Percentiles rank a stretch among this genome's conserved stretches.
Conservation (phyloP, 2,113 vertebrate genomes). For the Bungarus multicinctus region DNA sequence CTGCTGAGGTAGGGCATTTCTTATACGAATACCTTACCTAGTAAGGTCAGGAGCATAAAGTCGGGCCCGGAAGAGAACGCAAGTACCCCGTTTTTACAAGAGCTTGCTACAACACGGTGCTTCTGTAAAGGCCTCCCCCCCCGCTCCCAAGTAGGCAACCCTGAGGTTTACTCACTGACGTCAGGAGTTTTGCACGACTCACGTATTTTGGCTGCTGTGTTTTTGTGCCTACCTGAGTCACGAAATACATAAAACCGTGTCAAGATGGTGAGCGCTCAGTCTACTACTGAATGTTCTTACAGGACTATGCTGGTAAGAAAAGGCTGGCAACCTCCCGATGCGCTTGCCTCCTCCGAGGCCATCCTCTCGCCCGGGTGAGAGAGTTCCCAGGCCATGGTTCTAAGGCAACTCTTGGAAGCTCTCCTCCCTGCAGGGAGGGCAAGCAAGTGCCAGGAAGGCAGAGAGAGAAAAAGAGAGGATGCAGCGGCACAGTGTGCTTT, state of each 20-base stretch:
- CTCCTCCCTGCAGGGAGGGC: not conserved
- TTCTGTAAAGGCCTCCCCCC: not conserved
- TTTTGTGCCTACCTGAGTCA: not conserved
- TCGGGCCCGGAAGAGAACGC: not conserved
- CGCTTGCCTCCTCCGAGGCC: too few species aligned
- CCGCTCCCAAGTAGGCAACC: not conserved
- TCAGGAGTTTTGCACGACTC: not conserved
- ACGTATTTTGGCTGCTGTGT: not conserved
- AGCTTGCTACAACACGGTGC: too few species aligned
- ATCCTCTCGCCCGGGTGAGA: constrained; percentile 13
- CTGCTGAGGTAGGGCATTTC: not conserved
- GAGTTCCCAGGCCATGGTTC: constrained; percentile 22
- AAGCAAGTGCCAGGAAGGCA: not conserved
- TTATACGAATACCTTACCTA: not conserved
- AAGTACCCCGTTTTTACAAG: not conserved
- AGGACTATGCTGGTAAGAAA: not conserved
- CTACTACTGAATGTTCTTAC: not conserved
- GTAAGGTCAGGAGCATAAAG: not conserved
- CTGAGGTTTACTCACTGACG: not conserved
- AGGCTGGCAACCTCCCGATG: not conserved
- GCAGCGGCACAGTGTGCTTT: not conserved
- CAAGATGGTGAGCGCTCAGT: not conserved
- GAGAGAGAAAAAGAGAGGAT: too few species aligned
- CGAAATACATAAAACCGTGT: not conserved
- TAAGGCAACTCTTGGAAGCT: not conserved